phyloP scores from a whole-genome alignment of 2,113 vertebrate species.

The Oreochromis spilurus region DNA sequence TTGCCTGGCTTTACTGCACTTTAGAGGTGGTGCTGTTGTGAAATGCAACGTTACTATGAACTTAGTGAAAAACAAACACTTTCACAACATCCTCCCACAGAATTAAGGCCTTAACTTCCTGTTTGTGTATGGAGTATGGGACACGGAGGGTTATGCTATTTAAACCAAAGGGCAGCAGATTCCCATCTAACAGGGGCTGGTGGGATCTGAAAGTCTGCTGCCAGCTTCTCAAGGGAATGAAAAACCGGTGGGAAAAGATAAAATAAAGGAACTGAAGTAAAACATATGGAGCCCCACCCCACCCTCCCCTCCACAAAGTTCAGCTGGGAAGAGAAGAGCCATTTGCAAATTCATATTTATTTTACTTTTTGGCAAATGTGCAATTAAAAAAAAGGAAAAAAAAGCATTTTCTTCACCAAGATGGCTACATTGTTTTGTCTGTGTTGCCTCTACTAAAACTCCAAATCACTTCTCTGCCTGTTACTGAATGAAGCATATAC shows the following conservation, averaged over 20 bases:
- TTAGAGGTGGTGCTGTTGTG: neutral
- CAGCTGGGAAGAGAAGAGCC: neutral
- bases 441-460: neutral
- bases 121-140: conserved; percentile 65
- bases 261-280: conserved; percentile 20
- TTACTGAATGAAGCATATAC: neutral
- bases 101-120: conserved; percentile 65
- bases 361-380: neutral
- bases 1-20: neutral
- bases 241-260: conserved; percentile 36
- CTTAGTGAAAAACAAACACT: conserved; percentile 43
- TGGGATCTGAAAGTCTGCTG: conserved; percentile 44
- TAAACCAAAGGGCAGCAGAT: conserved; percentile 73
- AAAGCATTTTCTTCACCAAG: neutral
- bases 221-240: conserved; percentile 52
- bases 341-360: neutral
- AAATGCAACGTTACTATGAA: neutral
- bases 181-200: conserved; percentile 59
- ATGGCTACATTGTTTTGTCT: neutral
- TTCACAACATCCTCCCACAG: conserved; percentile 56
- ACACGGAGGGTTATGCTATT: conserved; percentile 64
- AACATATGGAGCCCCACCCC: neutral
- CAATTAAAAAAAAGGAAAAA: fast-evolving
- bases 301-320: neutral
- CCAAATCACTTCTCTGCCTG: neutral